phyloP scores from a whole-genome alignment of 2,113 vertebrate genomes.

The Micronycteris hirsuta region DNA sequence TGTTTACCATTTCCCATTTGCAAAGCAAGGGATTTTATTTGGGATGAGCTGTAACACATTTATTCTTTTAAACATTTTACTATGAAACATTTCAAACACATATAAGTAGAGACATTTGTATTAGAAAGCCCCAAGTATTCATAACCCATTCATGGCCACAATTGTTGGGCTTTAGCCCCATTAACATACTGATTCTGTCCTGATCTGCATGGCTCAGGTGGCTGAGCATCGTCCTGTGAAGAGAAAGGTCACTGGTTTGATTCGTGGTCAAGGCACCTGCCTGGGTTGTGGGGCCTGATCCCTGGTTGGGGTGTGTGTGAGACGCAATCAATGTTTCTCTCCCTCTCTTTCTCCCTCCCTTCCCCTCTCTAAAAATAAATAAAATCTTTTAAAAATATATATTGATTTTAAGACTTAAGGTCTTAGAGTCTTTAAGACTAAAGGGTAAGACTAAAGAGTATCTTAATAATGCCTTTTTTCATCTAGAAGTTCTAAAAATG shows the following conservation, averaged over 20 bases:
- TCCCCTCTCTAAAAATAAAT: too few relatives aligned
- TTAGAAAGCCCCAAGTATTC: not conserved
- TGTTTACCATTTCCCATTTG: not conserved
- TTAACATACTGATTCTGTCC: not conserved
- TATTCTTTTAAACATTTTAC: not conserved
- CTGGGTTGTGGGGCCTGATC: too few relatives aligned
- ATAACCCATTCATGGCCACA: not conserved
- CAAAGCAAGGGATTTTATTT: not conserved
- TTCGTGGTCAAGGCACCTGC: too few relatives aligned
- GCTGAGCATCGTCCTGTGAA: too few relatives aligned
- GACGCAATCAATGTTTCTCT: too few relatives aligned
- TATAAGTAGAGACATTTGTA: not conserved
- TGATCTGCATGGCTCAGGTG: too few relatives aligned
- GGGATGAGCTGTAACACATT: not conserved
- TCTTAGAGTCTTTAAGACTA: not conserved
- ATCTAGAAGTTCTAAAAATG: not conserved
- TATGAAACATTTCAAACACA: slow-evolving; percentile 13
- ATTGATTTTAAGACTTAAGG: not conserved
- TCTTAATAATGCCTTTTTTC: not conserved
- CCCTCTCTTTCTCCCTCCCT: too few relatives aligned
- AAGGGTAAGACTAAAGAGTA: not conserved
- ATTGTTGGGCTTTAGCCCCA: not conserved
- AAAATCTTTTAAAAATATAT: too few relatives aligned
- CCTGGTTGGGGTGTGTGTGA: too few relatives aligned
- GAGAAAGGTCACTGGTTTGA: too few relatives aligned